phyloP scores from a whole-genome alignment of 2,113 vertebrate genomes.

The Brienomyrus brachyistius region DNA sequence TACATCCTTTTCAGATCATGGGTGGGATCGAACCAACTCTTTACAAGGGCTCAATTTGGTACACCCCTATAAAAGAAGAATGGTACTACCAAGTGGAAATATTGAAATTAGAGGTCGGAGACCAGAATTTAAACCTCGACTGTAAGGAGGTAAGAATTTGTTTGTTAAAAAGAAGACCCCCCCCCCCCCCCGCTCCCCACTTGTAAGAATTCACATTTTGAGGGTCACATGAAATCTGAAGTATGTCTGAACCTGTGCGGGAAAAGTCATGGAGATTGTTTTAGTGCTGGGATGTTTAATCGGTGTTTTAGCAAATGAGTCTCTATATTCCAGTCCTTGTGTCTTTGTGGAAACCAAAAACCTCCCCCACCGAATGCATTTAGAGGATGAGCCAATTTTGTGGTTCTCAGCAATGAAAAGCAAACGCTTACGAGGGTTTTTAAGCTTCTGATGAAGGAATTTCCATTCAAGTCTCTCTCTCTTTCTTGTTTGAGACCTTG shows the following conservation, averaged over 20 bases:
- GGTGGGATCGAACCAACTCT: constrained; percentile 81
- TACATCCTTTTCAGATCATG: constrained; percentile 64
- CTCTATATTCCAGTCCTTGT: background rate
- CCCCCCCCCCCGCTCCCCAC: too few species aligned
- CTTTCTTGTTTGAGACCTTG: background rate
- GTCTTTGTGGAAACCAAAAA: background rate
- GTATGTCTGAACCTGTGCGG: background rate
- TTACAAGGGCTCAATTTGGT: constrained; percentile 83
- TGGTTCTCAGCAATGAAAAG: background rate
- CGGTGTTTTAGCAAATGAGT: background rate
- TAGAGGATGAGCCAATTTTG: background rate
- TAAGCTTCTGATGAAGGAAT: constrained; percentile 15
- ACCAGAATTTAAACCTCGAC: constrained; percentile 80
- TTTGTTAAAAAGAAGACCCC: background rate
- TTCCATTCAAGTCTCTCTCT: background rate
- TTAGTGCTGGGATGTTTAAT: background rate
- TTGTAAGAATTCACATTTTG: background rate
- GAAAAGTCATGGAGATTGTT: background rate
- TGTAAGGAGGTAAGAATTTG: constrained; percentile 79
- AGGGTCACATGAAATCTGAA: background rate
- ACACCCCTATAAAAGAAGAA: constrained; percentile 82
- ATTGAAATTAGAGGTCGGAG: constrained; percentile 84
- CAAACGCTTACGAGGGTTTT: background rate
- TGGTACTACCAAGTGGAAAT: constrained; percentile 98
- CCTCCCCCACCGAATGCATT: background rate